Percentiles rank a stretch among this genome's conserved stretches.
Conservation (phyloP, 23 tunicate genomes). For the Ascidia mentula region DNA sequence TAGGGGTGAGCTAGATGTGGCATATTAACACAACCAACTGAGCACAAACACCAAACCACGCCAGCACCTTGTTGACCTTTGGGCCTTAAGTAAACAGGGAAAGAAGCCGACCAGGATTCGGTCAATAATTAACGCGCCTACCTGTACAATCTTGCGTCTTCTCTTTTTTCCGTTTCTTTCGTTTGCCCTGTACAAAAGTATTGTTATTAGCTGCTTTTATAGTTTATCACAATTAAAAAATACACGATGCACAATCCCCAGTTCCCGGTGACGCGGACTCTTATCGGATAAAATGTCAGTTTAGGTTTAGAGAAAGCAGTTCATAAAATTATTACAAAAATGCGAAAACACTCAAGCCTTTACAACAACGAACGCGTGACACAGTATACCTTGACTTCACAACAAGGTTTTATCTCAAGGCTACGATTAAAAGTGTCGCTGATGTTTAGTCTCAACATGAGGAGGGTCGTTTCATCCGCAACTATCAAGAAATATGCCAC, state of each 20-base stretch:
- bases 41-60: not conserved
- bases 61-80: not conserved
- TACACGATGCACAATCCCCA: too few species aligned
- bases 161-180: conserved; percentile 90
- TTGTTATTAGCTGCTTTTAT: too few species aligned
- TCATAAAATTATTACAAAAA: too few species aligned
- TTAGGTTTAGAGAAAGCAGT: too few species aligned
- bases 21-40: not conserved
- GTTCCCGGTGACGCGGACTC: too few species aligned
- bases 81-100: not conserved
- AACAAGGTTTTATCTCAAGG: not conserved
- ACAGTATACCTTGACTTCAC: not conserved
- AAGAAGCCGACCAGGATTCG: not conserved
- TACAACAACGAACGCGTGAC: too few species aligned
- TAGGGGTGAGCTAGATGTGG: not conserved
- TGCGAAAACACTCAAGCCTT: too few species aligned
- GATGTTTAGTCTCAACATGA: not conserved
- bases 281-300: too few species aligned
- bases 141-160: conserved; percentile 93
- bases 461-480: too few species aligned
- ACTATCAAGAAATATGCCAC: too few species aligned
- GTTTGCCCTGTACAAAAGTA: conserved; percentile 84
- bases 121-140: conserved; percentile 17
- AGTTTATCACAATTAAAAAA: too few species aligned
- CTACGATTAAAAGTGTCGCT: not conserved